phyloP scores from a whole-genome alignment of 1,140 invertebrate species.

The Leptopilina boulardi region DNA sequence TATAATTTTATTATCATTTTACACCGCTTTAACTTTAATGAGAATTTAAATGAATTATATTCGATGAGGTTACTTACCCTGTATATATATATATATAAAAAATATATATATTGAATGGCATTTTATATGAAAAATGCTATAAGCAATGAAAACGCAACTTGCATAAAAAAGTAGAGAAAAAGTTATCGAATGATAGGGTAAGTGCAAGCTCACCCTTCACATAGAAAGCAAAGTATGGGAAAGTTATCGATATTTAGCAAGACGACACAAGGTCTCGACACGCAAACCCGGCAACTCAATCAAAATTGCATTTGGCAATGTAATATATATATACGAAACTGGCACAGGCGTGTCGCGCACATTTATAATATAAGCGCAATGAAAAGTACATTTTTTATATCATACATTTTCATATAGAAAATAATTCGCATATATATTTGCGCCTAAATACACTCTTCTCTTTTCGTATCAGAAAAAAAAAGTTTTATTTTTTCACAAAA shows the following conservation, averaged over 20 bases:
- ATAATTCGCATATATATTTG: neutral
- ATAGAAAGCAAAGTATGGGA: constrained; percentile 19
- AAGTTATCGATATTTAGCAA: constrained; percentile 27
- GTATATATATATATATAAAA: neutral
- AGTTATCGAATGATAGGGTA: constrained; percentile 21
- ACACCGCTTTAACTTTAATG: no score
- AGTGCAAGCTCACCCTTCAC: constrained; percentile 17
- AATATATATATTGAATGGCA: no score
- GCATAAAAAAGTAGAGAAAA: neutral
- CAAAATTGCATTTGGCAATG: constrained; percentile 31
- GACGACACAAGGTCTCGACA: constrained; percentile 29
- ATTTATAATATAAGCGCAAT: neutral
- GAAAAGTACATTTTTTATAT: constrained; percentile 20
- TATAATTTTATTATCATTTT: no score
- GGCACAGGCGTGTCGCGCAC: neutral
- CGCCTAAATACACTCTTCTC: neutral
- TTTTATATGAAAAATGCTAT: neutral
- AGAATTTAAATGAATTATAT: no score
- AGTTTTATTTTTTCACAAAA: no score
- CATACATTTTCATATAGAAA: neutral
- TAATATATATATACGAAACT: neutral
- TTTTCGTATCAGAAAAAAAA: neutral
- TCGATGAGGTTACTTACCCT: no score
- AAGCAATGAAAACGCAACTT: constrained; percentile 17
- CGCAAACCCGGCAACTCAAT: constrained; percentile 21